Base-by-base conservation (phyloP, 2,888 invertebrate species). In the Argyra leucocephala region DNA sequence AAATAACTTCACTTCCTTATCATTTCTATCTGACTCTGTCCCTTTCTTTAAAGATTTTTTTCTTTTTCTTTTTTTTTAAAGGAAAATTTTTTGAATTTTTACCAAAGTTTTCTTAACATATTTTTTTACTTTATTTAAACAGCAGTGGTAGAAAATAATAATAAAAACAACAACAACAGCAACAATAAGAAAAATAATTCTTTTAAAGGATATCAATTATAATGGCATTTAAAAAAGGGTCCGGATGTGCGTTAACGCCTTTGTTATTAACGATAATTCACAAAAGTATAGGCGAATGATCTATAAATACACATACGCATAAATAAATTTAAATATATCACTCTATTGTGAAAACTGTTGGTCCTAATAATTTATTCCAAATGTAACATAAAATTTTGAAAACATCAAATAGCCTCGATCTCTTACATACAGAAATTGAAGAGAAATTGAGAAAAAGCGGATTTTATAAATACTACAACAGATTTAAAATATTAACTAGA, bases 201-300 rank as follows among this genome's bases (percentile, higher is more conserved):
- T 48, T 48, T 48, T 18, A 48, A 48, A 48, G 48, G 48, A 18
- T 48, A 48, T 48, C 48, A 48, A 48, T 48, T 48, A 48, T 48
- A 48, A 48, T 18, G 18, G 18, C 48, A 48, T 48, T 48, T 48
- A 48, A 48, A n/a, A 48, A 48, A 48, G 18, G 48, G 48, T 48
- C 48, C 48, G 48, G 48, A 48, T 48, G 31, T 31, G 31, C 31
- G 31, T n/a, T 48, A 48, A 48, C 48, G 48, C 48, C 18, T 48
- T 48, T 48, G 48, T 48, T 48, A 48, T 48, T 48, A 18, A 48
- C 48, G 18, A 48, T 48, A 48, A 48, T 48, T 48, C 15, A 48
- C 48, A 48, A 48, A 15, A 48, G 31, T 31, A 31, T 31, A 31
- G 2, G 31, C 31, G 12, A 12, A 31, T 12, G 31, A 10, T 7